Base-by-base conservation (phyloP, 2,113 vertebrate species). In the Alethe diademata region DNA sequence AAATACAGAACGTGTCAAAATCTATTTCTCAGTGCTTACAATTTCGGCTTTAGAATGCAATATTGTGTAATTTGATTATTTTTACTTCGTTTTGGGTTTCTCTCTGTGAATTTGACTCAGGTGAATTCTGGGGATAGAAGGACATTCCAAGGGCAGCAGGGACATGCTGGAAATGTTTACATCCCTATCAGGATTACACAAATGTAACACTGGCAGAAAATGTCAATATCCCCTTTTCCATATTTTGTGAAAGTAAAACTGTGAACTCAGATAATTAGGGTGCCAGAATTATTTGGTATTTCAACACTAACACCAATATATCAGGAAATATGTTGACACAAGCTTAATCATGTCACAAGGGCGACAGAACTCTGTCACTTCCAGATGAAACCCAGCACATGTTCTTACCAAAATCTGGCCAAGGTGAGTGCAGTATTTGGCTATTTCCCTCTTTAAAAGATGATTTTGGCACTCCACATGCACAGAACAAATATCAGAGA, bases 321-420 rank as follows among this genome's bases (percentile, higher is more conserved):
- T 70, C 8, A 7, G 43, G 42, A 56, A 93, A 64, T 22, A n/a
- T 1, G 38, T 72, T 88, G 78, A 75, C 53, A 91, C 26, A 71
- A 94, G 43, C 35, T 69, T 72, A 65, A 72, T 76, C 65, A 78
- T 87, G 83, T 51, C 33, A 31, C 26, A 69, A 78, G 53, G 67
- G 83, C 22, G 35, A 88, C 19, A 72, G 54, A 72, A 15, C 22
- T 18, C 7, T n/a, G 28, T 3, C 19, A 18, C 57, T 86, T 66
- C 40, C 42, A 86, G 92, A 85, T 66, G 57, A 95, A 80, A 92
- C 81, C 82, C 62, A 69, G 53, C 2, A 28, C 86, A 50, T 86
- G 60, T 43, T 82, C 72, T 94, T 84, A 84, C 75, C 92, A 89
- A 96, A 97, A 86, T 73, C 87, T 94, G 89, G 74, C 51, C 75